Conservation (phyloP, 2,888 invertebrate species). For the Ariolimax columbianus region DNA sequence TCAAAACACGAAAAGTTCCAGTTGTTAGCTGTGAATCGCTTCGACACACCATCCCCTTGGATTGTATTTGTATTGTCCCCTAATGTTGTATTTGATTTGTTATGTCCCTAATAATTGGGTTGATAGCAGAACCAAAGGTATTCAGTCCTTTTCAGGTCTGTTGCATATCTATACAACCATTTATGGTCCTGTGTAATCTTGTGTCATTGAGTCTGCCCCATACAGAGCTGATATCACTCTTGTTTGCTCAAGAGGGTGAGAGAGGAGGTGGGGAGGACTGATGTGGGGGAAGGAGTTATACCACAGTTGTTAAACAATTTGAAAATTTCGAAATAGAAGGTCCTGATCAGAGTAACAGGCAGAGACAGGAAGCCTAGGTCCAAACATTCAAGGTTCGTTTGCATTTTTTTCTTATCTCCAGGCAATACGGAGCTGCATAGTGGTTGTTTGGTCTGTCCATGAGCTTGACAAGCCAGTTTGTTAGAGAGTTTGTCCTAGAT, state of each 20-base stretch:
- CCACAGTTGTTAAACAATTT: slow-evolving; percentile 18
- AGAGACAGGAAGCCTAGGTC: neutral
- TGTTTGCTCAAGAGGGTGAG: neutral
- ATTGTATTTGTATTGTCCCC: too few relatives aligned
- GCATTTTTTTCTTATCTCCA: too few relatives aligned
- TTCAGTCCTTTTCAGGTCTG: neutral
- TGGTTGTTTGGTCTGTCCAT: too few relatives aligned
- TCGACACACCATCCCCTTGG: too few relatives aligned
- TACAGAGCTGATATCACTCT: neutral
- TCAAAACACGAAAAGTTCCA: too few relatives aligned
- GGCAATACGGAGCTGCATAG: too few relatives aligned
- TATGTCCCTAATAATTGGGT: neutral
- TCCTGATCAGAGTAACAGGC: slow-evolving; percentile 4
- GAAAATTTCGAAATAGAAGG: neutral
- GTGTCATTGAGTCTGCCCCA: neutral
- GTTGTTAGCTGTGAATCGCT: too few relatives aligned
- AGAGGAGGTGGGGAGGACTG: neutral
- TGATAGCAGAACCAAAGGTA: neutral
- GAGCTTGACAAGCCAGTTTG: too few relatives aligned
- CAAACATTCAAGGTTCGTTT: too few relatives aligned
- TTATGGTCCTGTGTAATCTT: neutral
- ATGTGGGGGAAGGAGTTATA: neutral
- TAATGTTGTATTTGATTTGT: too few relatives aligned
- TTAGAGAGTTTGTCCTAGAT: too few relatives aligned
- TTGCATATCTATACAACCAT: neutral